Conservation (phyloP, 2,888 invertebrate genomes). For the Diabrotica balteata region DNA sequence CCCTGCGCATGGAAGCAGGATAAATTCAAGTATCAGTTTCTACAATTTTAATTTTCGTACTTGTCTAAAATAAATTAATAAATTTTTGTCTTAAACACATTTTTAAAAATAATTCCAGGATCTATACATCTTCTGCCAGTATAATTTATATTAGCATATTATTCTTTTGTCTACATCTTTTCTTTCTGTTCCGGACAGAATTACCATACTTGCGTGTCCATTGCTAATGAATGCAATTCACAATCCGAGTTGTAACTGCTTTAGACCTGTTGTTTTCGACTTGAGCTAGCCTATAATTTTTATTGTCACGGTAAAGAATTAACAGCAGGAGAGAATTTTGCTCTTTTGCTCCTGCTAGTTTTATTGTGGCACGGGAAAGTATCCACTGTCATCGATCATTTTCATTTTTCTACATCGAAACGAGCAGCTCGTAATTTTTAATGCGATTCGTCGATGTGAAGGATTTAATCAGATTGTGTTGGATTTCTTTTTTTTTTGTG, state of each 20-base stretch:
- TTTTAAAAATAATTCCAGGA: too few relatives aligned
- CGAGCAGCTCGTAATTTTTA: conserved; percentile 6
- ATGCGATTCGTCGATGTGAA: conserved; percentile 1
- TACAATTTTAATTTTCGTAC: too few relatives aligned
- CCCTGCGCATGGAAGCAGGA: too few relatives aligned
- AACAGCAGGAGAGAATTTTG: conserved; percentile 62
- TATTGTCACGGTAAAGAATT: conserved; percentile 67
- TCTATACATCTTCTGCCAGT: conserved; percentile 12
- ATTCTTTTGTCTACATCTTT: conserved; percentile 19
- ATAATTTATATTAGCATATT: conserved; percentile 19
- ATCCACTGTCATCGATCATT: conserved; percentile 58
- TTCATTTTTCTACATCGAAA: conserved; percentile 16
- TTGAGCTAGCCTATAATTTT: conserved; percentile 69
- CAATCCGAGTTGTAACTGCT: conserved; percentile 60
- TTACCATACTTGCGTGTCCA: conserved; percentile 61
- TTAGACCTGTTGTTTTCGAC: conserved; percentile 67
- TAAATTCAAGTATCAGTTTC: too few relatives aligned
- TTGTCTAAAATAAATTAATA: too few relatives aligned
- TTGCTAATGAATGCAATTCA: conserved; percentile 68
- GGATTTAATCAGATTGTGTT: neutral
- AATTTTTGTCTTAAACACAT: too few relatives aligned
- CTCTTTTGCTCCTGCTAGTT: conserved; percentile 50
- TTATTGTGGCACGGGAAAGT: conserved; percentile 51
- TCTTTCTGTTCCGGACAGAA: conserved; percentile 32
- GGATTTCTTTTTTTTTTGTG: too few relatives aligned